These are phyloP conservation scores for Diploptera punctata DNA, from an alignment of 2,888 invertebrate genomes.

Conservation along the genomic window DNA sequence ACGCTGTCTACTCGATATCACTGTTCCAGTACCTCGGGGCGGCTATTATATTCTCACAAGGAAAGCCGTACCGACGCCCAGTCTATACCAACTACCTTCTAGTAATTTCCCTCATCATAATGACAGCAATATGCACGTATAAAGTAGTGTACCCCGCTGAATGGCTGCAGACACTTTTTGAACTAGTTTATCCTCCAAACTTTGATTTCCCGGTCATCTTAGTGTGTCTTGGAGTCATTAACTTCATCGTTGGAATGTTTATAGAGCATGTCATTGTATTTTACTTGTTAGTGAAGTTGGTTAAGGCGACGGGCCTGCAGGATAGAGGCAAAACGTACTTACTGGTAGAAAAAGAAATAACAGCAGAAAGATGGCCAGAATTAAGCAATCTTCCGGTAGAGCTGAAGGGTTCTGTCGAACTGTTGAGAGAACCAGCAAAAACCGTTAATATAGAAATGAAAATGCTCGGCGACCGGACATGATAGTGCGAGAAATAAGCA, in stretches of 20 bases:
- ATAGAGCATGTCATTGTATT: conserved; percentile 9
- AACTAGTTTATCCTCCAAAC: conserved; percentile 52
- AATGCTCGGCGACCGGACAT: no score
- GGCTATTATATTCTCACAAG: conserved; percentile 69
- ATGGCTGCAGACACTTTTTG: conserved; percentile 54
- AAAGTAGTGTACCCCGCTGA: conserved; percentile 58
- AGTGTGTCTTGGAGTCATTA: conserved; percentile 45
- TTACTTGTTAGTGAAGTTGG: background rate
- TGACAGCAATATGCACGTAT: conserved; percentile 59
- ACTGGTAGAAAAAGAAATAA: background rate
- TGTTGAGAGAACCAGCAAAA: background rate
- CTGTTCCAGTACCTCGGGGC: conserved; percentile 71
- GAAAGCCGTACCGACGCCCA: conserved; percentile 68
- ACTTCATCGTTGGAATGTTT: conserved; percentile 25
- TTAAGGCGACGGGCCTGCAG: background rate
- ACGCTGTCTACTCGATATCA: conserved; percentile 66
- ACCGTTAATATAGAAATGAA: background rate
- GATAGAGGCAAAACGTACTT: background rate
- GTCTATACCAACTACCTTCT: conserved; percentile 66
- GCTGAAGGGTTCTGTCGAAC: background rate
- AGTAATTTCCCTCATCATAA: conserved; percentile 57
- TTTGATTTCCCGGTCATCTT: conserved; percentile 56
- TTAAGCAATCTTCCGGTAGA: background rate
- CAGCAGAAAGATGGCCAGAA: background rate
- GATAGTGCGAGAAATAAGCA: no score